Evolutionary conservation across 2,113 vertebrate species (phyloP).

Genomic region (Misgurnus mizolepis): DNA sequence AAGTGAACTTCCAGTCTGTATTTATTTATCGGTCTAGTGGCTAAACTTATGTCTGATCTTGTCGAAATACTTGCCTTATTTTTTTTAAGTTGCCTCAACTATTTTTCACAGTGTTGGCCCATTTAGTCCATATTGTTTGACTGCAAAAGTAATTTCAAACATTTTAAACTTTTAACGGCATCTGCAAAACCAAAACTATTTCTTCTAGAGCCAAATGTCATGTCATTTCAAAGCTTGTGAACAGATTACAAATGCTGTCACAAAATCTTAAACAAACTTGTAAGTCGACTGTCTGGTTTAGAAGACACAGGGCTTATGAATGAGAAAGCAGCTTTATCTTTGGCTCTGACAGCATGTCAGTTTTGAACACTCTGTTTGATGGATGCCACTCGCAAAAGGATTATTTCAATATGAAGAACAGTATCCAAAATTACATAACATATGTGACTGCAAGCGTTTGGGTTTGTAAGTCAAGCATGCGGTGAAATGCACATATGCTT

Average conservation of each 20-base stretch:
- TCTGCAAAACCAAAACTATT: no score
- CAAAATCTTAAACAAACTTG: neutral
- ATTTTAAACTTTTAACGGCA: no score
- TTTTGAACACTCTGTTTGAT: conserved; percentile 25
- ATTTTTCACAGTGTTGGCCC: no score
- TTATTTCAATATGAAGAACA: conserved; percentile 13
- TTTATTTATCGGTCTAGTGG: no score
- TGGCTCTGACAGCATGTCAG: conserved; percentile 4
- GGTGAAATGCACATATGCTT: conserved; percentile 15
- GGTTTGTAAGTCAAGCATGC: conserved; percentile 5
- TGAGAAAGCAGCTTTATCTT: conserved; percentile 18
- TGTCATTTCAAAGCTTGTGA: neutral
- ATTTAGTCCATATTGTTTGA: no score
- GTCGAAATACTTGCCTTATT: no score
- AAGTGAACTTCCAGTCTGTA: no score
- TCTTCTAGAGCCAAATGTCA: neutral
- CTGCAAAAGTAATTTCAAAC: no score
- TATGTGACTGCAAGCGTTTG: neutral
- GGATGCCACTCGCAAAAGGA: conserved; percentile 5
- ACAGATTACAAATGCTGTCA: neutral
- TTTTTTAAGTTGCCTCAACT: no score
- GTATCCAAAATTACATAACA: conserved; percentile 16
- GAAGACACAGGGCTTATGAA: neutral
- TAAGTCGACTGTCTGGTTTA: conserved; percentile 9
- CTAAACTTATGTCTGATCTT: no score